These are phyloP conservation scores for Trichogramma dendrolimi DNA, from an alignment of 2,888 invertebrate species.

Conservation along the genomic window DNA sequence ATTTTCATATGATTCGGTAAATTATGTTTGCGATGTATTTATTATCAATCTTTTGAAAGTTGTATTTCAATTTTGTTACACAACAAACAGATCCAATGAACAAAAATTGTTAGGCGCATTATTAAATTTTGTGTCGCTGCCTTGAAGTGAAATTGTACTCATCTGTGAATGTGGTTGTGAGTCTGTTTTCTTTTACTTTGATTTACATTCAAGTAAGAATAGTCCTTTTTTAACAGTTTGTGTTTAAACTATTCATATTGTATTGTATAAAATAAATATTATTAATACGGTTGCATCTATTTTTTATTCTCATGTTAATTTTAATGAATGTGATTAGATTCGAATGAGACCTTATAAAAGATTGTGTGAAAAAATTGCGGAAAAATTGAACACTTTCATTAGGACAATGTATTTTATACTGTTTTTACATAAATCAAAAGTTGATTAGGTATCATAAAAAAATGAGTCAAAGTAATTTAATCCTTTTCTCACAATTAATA, in stretches of 20 bases:
- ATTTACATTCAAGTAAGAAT: constrained; percentile 21
- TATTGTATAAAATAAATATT: constrained; percentile 29
- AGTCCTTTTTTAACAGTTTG: constrained; percentile 20
- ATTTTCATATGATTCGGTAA: constrained; percentile 17
- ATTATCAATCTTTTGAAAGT: constrained; percentile 14
- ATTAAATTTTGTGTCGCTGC: constrained; percentile 11
- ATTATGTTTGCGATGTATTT: constrained; percentile 23
- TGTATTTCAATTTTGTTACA: constrained; percentile 6
- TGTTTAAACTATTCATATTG: constrained; percentile 24
- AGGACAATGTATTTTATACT: not conserved
- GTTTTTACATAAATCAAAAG: not conserved
- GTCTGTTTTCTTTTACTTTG: constrained; percentile 21
- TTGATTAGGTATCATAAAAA: constrained; percentile 6
- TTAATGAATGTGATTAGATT: constrained; percentile 13
- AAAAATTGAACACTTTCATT: not conserved
- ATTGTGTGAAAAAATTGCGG: not conserved
- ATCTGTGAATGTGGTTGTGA: constrained; percentile 23
- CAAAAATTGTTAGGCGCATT: constrained; percentile 18
- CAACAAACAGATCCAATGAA: constrained; percentile 11
- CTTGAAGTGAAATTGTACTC: constrained; percentile 18
- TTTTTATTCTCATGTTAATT: constrained; percentile 11
- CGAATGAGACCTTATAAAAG: constrained; percentile 6
- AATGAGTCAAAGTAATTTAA: not conserved
- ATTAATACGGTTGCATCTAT: constrained; percentile 22
- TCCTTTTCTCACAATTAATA: not conserved